Evolutionary conservation across 2,797 vertebrate genomes (phyloP), one percentile per base, ranked within the genome.

Genomic region (Streptopelia turtur): DNA sequence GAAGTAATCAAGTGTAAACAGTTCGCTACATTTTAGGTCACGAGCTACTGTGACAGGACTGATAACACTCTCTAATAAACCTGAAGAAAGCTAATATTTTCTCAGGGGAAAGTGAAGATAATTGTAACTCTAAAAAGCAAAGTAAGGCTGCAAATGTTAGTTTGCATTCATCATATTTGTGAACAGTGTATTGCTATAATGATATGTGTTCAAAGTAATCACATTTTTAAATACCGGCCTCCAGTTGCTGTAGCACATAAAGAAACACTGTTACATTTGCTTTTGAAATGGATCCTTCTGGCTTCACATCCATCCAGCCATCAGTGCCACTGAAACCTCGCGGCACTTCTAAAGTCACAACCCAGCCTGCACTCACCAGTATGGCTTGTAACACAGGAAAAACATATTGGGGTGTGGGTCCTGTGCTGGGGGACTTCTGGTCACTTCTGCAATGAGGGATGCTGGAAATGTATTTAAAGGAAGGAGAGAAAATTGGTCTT

Each of bases 381-480:
- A 1, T 3, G 16, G 28, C 28, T 31, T 13, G 1, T 37, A 56
- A 22, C 35, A 10, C 25, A 55, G 60, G 23, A 7, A 41, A 71
- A 80, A 23, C 10, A 8, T 7, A 5, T 0, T 0, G 0, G 6
- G 0, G 0, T 27, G 16, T 1, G 50, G 23, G 27, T 53, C 41
- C 53, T 49, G 22, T 1, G 22, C 30, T 0, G 22, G 69, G 56
- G 61, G 50, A 8, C 57, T 71, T 43, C 3, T 30, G 61, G 43
- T 37, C 47, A 4, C 55, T 60, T 60, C 72, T 84, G 50, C 18
- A 1, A 10, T 2, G 1, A 70, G 25, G 17, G 30, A 18, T 41
- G 33, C 77, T 66, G 70, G 17, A 70, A 72, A 13, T 6, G 7
- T 53, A 2, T 83, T 35, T 43, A 37, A 71, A 60, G 31, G 50